phyloP scores from a whole-genome alignment of 2,888 invertebrate genomes.

The Acleris emargana region DNA sequence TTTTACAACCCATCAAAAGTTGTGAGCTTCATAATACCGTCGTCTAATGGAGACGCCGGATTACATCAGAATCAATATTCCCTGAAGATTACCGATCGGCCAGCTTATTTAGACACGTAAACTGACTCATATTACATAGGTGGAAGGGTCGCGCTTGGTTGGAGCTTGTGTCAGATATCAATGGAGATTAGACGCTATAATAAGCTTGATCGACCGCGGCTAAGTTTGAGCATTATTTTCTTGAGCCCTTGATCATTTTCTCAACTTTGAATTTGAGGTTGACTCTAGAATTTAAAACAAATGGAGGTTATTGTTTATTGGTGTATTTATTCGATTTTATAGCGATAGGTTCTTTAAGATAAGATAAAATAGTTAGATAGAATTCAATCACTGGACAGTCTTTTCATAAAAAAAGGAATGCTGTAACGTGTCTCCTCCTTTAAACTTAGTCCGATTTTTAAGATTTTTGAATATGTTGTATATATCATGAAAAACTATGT shows the following conservation, averaged over 20 bases:
- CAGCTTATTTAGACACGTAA: conserved; percentile 14
- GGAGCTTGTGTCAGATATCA: conserved; percentile 16
- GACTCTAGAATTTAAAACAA: neutral
- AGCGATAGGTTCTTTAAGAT: too few relatives aligned
- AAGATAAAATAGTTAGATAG: too few relatives aligned
- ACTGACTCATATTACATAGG: neutral
- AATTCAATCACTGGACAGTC: too few relatives aligned
- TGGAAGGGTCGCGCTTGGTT: neutral
- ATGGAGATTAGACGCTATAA: conserved; percentile 22
- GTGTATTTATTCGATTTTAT: too few relatives aligned
- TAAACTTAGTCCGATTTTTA: too few relatives aligned
- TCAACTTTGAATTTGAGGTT: neutral
- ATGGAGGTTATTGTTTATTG: too few relatives aligned
- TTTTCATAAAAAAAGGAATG: too few relatives aligned
- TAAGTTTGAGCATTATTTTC: conserved; percentile 26
- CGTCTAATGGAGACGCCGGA: conserved; percentile 25
- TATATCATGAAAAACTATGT: too few relatives aligned
- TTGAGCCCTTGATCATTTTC: conserved; percentile 1
- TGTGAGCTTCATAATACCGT: conserved; percentile 18
- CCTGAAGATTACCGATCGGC: conserved; percentile 23
- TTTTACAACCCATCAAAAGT: conserved; percentile 21
- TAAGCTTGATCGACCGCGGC: conserved; percentile 14
- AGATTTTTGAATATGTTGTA: too few relatives aligned
- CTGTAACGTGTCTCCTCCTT: too few relatives aligned
- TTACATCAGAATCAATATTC: conserved; percentile 35